Evolutionary conservation across 2,888 invertebrate species (phyloP), one percentile per base, ranked within the genome.

Genomic region (Stomorhina lunata): DNA sequence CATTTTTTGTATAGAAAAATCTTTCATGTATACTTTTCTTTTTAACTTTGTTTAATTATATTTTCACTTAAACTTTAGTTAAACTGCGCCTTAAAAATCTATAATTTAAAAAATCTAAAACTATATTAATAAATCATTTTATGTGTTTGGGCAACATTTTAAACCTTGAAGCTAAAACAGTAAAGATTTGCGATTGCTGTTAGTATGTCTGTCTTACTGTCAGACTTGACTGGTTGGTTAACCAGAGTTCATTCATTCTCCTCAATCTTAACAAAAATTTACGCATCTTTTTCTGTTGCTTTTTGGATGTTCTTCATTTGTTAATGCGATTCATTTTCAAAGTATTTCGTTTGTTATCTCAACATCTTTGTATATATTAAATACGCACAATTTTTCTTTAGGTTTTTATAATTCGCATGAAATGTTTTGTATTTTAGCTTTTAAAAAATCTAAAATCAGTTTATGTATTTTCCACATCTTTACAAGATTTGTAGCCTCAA

Each of bases 321-420:
- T 53, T 53, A 53, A 53, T 53, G 27, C 43, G 20, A 27, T 55
- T 69, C 20, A 7, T 53, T 68, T 25, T 10, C 5, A 12, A 29
- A 9, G 45, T 63, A 34, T 45, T 17, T 53, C 27, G 7, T 69
- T 53, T 40, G 7, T 69, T 43, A 55, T 17, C 45, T 53, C 32
- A n/a, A 6, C 29, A 29, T 55, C 9, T 69, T 20, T 61, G 48
- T 27, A 34, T 50, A 29, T 50, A 20, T 73, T 53, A 53, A 40
- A 40, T 75, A 75, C 53, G 29, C 50, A 73, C 61, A 61, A 40
- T 50, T 7, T 37, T 37, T 37, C 37, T 7, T n/a, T 69, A 25
- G 32, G 10, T 45, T 5, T 59, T 34, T 27, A 17, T 1, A 6
- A 4, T 55, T 15, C 17, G 29, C 20, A 61, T 32, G 22, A 45